Evolutionary conservation across 2,113 vertebrate species (phyloP), one percentile per base, ranked within the genome.

Genomic region (Alethe castanea): DNA sequence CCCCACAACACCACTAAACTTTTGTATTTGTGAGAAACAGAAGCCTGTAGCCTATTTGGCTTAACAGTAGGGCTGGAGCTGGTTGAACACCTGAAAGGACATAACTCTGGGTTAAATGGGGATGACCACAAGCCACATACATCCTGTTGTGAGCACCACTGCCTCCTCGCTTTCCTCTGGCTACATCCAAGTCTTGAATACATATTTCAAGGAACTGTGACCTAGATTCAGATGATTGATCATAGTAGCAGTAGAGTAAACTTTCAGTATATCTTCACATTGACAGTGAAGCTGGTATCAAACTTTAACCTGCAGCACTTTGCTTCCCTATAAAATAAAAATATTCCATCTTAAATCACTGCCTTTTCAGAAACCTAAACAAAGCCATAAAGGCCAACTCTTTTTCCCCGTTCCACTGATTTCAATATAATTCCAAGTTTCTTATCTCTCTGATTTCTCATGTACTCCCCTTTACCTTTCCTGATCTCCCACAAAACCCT

Each of bases 301-400:
- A 78, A 91, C 73, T 92, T 88, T 87, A 89, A 95, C 72, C 69
- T 92, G 80, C 44, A 86, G 77, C 65, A 78, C 66, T 95, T 93
- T 90, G 67, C 31, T 92, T 90, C 91, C 82, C 79, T 81, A 69
- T 83, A 81, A 93, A 94, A 86, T 74, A 90, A 80, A 87, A 93
- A 64, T 71, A 86, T 62, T 88, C 82, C 25, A 6, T 92, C 72
- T 69, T 94, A 93, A 88, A 90, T 88, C 78, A 67, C 14, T 38
- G 22, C 48, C 44, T 93, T 91, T 88, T 89, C 57, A 91, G 77
- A 93, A 94, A 36, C 52, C 74, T 12, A 90, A 93, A 66, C 78
- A 87, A 87, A 94, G 22, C 8, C 5, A 71, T 47, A 38, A 82
- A 77, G n/a, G 6, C 22, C 52, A 59, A 52, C 13, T 29, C 28